Conservation (phyloP, 2,888 invertebrate genomes). For the Drosophila meridionalis region DNA sequence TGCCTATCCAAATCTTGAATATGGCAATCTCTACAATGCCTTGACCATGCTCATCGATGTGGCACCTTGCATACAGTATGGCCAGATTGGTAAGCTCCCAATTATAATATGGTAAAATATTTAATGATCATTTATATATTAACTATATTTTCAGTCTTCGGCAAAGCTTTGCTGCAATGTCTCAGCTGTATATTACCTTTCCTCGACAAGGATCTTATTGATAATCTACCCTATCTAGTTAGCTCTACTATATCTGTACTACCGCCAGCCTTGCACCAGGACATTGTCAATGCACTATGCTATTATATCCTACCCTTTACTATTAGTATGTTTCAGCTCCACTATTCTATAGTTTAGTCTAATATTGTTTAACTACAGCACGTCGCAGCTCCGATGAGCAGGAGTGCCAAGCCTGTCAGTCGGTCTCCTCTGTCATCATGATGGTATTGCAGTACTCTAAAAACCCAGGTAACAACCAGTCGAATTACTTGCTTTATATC, state of each 20-base stretch:
- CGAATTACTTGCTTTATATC: not conserved
- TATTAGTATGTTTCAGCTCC: slow-evolving; percentile 89
- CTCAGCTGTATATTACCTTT: slow-evolving; percentile 98
- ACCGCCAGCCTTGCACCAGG: slow-evolving; percentile 95
- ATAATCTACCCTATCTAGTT: slow-evolving; percentile 96
- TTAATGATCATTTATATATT: not conserved
- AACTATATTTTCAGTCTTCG: slow-evolving; percentile 90
- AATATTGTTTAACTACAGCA: slow-evolving; percentile 85
- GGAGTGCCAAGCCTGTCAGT: slow-evolving; percentile 93
- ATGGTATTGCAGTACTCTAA: slow-evolving; percentile 98
- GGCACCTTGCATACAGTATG: slow-evolving; percentile 95
- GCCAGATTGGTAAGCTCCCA: slow-evolving; percentile 89
- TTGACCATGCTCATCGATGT: slow-evolving; percentile 93
- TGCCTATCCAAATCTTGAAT: slow-evolving; percentile 98
- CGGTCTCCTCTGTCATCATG: slow-evolving; percentile 97
- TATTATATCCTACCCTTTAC: slow-evolving; percentile 98
- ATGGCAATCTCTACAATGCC: slow-evolving; percentile 97
- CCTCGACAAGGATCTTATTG: slow-evolving; percentile 97
- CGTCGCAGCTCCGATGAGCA: slow-evolving; percentile 90
- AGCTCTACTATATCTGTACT: slow-evolving; percentile 97
- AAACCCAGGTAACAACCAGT: slow-evolving; percentile 89
- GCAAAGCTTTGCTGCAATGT: slow-evolving; percentile 96
- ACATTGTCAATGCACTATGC: slow-evolving; percentile 96
- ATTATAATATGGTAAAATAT: not conserved
- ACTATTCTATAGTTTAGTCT: not conserved